Base-by-base conservation (phyloP, 2,113 vertebrate species). In the Arizona elegans region DNA sequence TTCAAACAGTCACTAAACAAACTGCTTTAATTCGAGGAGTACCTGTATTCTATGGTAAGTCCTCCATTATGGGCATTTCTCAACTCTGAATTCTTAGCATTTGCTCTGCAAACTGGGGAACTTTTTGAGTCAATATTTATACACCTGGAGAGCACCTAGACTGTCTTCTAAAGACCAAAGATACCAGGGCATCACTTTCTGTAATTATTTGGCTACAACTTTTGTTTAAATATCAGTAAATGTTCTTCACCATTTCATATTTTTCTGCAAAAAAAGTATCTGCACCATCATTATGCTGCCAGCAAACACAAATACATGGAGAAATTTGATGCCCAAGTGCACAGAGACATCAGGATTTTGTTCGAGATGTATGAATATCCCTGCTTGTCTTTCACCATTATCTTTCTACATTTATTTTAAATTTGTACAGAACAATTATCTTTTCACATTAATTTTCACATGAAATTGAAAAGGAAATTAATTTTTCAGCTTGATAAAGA, bases 401-500 rank as follows among this genome's bases (percentile, higher is more conserved):
- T 91, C 21, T 87, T 92, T 87, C 52, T 12, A 26, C 26, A 23
- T 47, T 92, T 81, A 81, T 81, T 38, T 19, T 38, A 81, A 81
- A 81, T 75, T 33, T 75, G n/a, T 75, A 19, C 15, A 38, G n/a
- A 26, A 17, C 17, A 92, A 62, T 15, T 52, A 90, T 12, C 6
- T 75, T 50, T 0, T 38, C 17, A 0, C 12, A 21, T 92, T 88
- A 92, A 0, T 62, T 17, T 90, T 91, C 92, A 94, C 3, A 50
- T 56, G 13, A 26, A 62, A 13, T 33, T 87, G 50, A 53, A 87
- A 92, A 43, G 15, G 52, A 75, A 91, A 94, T 96, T 91, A 91
- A 88, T 92, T 91, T 94, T 52, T 86, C 0, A 8, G 90, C 90
- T 95, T 91, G 86, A 59, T 88, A 94, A 95, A 90, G 3, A n/a